A percentile compares a stretch with the other conserved stretches of the same genome.
phyloP scores from a whole-genome alignment of 2,113 vertebrate genomes.

The Brachypteracias leptosomus region DNA sequence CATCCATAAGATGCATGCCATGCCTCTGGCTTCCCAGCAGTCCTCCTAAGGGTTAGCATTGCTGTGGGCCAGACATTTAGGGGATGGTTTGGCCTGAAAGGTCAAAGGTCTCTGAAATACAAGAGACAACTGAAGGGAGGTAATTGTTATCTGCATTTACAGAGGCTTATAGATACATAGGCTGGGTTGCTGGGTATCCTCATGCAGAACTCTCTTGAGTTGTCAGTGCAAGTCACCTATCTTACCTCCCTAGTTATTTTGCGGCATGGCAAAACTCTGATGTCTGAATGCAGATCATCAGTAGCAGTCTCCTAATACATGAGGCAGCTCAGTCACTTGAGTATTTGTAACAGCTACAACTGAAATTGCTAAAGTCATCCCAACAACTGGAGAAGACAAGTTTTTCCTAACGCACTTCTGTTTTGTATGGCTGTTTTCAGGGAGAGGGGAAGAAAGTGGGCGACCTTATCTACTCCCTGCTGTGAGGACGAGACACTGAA shows the following conservation, averaged over 20 bases:
- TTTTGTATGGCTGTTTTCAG: neutral
- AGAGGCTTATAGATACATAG: neutral
- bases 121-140: neutral
- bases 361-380: neutral
- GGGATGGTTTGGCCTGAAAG: neutral
- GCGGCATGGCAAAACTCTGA: neutral
- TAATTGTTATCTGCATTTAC: neutral
- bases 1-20: neutral
- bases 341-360: neutral
- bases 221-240: too few relatives aligned
- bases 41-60: neutral
- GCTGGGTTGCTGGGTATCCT: neutral
- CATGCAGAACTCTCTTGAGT: neutral
- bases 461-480: neutral
- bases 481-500: neutral
- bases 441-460: neutral
- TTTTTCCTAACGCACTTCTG: neutral
- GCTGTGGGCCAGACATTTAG: neutral
- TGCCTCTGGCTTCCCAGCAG: neutral
- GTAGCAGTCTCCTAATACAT: neutral
- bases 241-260: neutral
- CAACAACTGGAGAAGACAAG: neutral
- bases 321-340: neutral
- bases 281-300: neutral
- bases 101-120: neutral